These are phyloP conservation scores for Anthopleura xanthogrammica DNA, from an alignment of 92 coral and sea anemone species.

Conservation along the genomic window DNA sequence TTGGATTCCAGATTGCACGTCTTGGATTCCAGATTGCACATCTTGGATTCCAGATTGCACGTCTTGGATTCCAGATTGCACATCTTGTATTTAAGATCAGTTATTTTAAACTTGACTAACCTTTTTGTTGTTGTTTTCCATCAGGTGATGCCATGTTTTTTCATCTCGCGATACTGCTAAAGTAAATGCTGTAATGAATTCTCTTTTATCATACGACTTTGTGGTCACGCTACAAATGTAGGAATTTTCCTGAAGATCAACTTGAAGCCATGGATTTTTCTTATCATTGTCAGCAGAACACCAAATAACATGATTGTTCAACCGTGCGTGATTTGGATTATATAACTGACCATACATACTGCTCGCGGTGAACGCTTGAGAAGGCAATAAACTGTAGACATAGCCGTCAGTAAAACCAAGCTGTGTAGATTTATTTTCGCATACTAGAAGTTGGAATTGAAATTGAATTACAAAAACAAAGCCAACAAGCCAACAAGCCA, in stretches of 20 bases:
- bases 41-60: no score
- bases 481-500: no score
- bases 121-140: not conserved
- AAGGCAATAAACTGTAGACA: not conserved
- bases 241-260: not conserved
- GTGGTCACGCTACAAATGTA: not conserved
- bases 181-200: not conserved
- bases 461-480: not conserved
- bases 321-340: not conserved
- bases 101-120: not conserved
- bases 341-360: not conserved
- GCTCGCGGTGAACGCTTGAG: not conserved
- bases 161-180: not conserved
- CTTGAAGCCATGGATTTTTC: not conserved
- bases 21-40: no score
- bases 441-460: not conserved
- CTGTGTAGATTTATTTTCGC: not conserved
- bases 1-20: no score
- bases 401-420: not conserved
- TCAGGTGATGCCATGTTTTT: not conserved
- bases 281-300: not conserved
- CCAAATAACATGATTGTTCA: not conserved
- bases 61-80: no score
- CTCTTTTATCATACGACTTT: no score
- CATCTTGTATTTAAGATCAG: no score